phyloP scores from a whole-genome alignment of 2,888 invertebrate genomes.

The Hirtodrosophila cameraria region DNA sequence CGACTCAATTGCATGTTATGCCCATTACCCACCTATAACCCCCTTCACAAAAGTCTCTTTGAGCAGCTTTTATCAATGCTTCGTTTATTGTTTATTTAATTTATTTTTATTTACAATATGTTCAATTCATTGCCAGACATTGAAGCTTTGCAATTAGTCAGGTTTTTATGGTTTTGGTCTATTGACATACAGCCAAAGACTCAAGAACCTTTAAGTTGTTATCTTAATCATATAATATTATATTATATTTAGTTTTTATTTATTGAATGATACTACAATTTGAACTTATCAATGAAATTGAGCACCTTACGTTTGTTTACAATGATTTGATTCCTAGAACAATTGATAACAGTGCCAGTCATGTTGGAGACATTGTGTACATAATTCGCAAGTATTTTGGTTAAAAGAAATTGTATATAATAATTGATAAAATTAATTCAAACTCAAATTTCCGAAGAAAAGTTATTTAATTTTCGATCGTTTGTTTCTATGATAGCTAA shows the following conservation, averaged over 20 bases:
- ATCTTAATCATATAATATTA: conserved; percentile 8
- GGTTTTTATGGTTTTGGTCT: too few species aligned
- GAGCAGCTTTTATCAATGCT: conserved; percentile 10
- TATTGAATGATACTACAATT: conserved; percentile 1
- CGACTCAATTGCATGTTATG: conserved; percentile 28
- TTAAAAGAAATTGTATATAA: too few species aligned
- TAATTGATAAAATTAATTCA: too few species aligned
- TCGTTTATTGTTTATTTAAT: conserved; percentile 34
- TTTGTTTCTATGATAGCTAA: too few species aligned
- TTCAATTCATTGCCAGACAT: background rate
- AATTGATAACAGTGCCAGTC: background rate
- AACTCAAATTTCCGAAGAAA: too few species aligned
- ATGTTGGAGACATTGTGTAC: background rate
- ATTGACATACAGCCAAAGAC: background rate
- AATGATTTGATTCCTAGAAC: conserved; percentile 9
- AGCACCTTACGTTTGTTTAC: background rate
- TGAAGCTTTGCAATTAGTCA: background rate
- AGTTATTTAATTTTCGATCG: too few species aligned
- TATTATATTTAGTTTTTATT: background rate
- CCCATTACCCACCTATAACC: background rate
- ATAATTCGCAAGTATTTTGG: too few species aligned
- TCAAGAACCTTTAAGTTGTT: background rate
- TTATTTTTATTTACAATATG: conserved; percentile 29
- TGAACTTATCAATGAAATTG: conserved; percentile 17
- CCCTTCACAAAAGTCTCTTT: background rate